These are phyloP conservation scores for Mus spicilegus DNA, from an alignment of 2,113 vertebrate genomes.

Conservation along the genomic window DNA sequence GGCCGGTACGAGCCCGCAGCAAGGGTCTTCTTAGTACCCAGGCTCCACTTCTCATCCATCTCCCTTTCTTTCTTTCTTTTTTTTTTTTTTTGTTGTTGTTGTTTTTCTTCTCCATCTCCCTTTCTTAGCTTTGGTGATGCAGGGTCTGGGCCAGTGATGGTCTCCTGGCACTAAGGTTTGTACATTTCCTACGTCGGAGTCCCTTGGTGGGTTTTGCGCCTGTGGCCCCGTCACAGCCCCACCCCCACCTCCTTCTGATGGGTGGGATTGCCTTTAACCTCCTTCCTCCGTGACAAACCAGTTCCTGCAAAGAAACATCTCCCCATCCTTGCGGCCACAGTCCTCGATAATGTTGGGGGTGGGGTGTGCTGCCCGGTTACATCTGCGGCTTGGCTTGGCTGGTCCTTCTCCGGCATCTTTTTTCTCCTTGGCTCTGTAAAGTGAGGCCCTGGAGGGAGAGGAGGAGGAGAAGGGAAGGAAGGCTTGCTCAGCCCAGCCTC, in stretches of 20 bases:
- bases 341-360: background rate
- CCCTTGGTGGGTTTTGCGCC: background rate
- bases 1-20: background rate
- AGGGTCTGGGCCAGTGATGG: background rate
- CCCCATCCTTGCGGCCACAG: background rate
- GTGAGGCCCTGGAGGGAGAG: background rate
- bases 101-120: no score
- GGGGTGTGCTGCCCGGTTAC: background rate
- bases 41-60: background rate
- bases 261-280: background rate
- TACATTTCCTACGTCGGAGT: background rate
- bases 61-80: no score
- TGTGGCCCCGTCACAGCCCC: background rate
- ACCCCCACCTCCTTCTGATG: background rate
- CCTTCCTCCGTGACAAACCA: background rate
- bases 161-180: background rate
- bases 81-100: no score
- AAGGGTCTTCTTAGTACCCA: background rate
- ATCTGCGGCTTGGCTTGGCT: background rate
- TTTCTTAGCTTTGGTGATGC: background rate
- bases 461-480: background rate
- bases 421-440: background rate
- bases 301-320: background rate
- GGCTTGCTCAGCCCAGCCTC: background rate
- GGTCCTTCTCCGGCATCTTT: background rate